Evolutionary conservation across 2,888 invertebrate genomes (phyloP), one percentile per base, ranked within the genome.

Genomic region (Lacanobia wlatinum): DNA sequence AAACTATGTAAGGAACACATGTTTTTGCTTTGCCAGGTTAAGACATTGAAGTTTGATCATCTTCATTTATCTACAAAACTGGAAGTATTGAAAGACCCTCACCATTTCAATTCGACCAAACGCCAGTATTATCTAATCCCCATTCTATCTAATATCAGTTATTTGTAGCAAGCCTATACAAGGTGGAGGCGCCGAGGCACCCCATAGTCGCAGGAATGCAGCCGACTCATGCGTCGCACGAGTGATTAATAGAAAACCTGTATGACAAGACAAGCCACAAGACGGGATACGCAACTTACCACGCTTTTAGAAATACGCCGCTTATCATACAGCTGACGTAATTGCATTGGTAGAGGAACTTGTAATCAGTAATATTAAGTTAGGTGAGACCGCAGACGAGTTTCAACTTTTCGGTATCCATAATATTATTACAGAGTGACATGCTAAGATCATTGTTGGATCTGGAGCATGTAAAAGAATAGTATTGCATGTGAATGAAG

Each of bases 231-330:
- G 82, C 80, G 83, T 83, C 86, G 85, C 82, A 82, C 87, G 82
- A 83, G 86, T 92, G 92, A 93, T 93, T 92, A 91, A 92, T 92
- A 90, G 91, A 89, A 90, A 91, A 92, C 90, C 90, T 87, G 91
- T 91, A 89, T 87, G 84, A 84, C 85, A 86, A 87, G 79, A 58
- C 67, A 86, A 87, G 79, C 58, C 67, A 69, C 63, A 53, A 66
- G 76, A 81, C 77, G 81, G 81, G 74, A 84, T 83, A 77, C 71
- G 71, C 75, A 78, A 80, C 73, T 68, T 75, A 80, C 70, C 76
- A 78, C 65, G 71, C 74, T 78, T 73, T 76, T 65, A 82, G 70
- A 75, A 78, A 64, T 43, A 80, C 67, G 59, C 68, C 67, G 74
- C 63, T 70, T 67, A 82, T 82, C 60, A 61, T 74, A 64, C 53